A percentile compares a stretch with the other conserved stretches of the same genome.
These are phyloP conservation scores for Zygaena filipendulae DNA, from an alignment of 2,888 invertebrate species.

Conservation along the genomic window DNA sequence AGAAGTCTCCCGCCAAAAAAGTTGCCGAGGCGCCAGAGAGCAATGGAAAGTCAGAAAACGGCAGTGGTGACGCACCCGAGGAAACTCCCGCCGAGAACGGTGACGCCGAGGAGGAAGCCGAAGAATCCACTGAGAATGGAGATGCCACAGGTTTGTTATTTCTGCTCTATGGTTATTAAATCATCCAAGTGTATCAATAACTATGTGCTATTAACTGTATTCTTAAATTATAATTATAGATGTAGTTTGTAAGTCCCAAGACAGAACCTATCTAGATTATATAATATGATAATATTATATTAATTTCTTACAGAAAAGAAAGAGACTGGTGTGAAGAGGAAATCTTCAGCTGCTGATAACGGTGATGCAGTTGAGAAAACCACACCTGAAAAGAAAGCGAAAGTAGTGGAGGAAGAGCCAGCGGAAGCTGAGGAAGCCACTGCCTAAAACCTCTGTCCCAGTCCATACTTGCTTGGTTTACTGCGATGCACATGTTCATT, in stretches of 20 bases:
- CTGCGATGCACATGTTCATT: conserved; percentile 62
- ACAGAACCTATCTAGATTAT: conserved; percentile 9
- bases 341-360: conserved; percentile 70
- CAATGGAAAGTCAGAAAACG: conserved; percentile 59
- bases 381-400: conserved; percentile 79
- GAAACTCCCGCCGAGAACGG: conserved; percentile 51
- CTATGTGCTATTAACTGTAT: conserved; percentile 2
- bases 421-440: conserved; percentile 70
- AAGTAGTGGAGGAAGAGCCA: conserved; percentile 70
- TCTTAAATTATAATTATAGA: conserved; percentile 2
- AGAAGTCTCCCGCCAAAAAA: conserved; percentile 64
- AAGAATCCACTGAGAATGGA: conserved; percentile 57
- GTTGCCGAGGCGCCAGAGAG: conserved; percentile 49
- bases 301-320: conserved; percentile 45
- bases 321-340: conserved; percentile 74
- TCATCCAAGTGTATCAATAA: no score
- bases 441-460: conserved; percentile 48
- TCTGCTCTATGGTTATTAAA: neutral
- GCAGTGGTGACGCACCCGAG: conserved; percentile 42
- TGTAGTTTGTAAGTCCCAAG: conserved; percentile 3
- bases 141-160: conserved; percentile 42
- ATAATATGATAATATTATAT: no score
- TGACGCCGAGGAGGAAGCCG: conserved; percentile 54
- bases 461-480: conserved; percentile 44
- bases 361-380: conserved; percentile 70